These are phyloP conservation scores for Aplidium turbinatum DNA, from an alignment of 23 tunicate species.

Conservation along the genomic window DNA sequence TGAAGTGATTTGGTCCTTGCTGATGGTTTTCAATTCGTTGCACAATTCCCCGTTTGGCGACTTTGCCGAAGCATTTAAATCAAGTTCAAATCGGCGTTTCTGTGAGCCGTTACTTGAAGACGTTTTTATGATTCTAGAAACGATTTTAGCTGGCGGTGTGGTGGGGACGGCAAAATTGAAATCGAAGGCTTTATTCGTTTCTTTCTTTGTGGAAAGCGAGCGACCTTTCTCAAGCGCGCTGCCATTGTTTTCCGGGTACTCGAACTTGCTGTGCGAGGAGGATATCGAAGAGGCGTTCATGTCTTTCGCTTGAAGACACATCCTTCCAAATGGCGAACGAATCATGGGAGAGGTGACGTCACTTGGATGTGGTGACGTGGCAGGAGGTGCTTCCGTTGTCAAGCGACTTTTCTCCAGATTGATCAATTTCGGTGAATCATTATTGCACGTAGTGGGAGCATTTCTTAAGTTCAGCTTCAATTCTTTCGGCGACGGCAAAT, in stretches of 20 bases:
- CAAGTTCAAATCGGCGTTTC: conserved; percentile 24
- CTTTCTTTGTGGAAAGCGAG: too few relatives aligned
- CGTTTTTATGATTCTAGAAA: not conserved
- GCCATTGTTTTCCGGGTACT: conserved; percentile 40
- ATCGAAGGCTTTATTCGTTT: not conserved
- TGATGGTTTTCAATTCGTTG: not conserved
- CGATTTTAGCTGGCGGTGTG: not conserved
- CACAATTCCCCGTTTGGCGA: not conserved
- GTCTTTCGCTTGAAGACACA: conserved; percentile 55
- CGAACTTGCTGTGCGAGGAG: conserved; percentile 16
- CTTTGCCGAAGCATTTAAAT: not conserved
- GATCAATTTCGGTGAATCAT: not conserved
- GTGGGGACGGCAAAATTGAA: conserved; percentile 21
- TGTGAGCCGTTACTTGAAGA: conserved; percentile 6
- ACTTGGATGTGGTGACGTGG: conserved; percentile 9
- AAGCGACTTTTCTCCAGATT: not conserved
- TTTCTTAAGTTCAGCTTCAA: not conserved
- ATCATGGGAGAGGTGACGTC: conserved; percentile 51
- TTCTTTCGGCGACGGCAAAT: conserved; percentile 57
- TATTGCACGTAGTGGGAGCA: not conserved
- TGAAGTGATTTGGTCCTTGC: not conserved
- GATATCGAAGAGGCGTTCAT: conserved; percentile 33
- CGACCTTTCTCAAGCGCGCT: too few relatives aligned
- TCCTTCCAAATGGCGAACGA: conserved; percentile 48
- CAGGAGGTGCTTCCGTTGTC: not conserved